A percentile compares a stretch with the other conserved stretches of the same genome.
Evolutionary conservation across 2,888 invertebrate species (phyloP).

Genomic region (Strigamia transsilvanica): DNA sequence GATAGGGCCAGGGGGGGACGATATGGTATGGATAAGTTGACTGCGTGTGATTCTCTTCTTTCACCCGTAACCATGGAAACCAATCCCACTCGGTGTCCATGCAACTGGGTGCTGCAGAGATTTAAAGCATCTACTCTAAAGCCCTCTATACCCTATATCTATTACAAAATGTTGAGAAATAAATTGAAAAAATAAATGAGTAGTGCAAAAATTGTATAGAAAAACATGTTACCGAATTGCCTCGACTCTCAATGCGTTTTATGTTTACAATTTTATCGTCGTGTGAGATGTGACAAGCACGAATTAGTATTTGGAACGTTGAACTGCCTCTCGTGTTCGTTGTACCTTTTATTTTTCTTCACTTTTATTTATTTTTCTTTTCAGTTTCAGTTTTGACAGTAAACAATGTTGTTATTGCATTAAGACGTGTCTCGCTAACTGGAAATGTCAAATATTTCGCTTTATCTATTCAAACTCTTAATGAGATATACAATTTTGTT

Average conservation of each 20-base stretch:
- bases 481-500: no score
- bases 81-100: constrained; percentile 18
- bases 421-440: no score
- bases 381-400: neutral
- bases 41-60: neutral
- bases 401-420: no score
- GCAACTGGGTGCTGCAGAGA: constrained; percentile 5
- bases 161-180: constrained; percentile 16
- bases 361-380: neutral
- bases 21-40: constrained; percentile 26
- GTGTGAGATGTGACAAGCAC: neutral
- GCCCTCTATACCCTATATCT: constrained; percentile 2
- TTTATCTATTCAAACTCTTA: no score
- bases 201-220: neutral
- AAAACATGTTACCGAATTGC: neutral
- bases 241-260: neutral
- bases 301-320: neutral
- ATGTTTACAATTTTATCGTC: neutral
- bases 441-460: no score
- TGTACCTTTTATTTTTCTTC: neutral
- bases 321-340: neutral
- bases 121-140: constrained; percentile 14
- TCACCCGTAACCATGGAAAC: neutral
- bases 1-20: neutral
- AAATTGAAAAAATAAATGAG: constrained; percentile 37